Evolutionary conservation across 2,113 vertebrate genomes (phyloP).

Genomic region (Melanocharis versteri): DNA sequence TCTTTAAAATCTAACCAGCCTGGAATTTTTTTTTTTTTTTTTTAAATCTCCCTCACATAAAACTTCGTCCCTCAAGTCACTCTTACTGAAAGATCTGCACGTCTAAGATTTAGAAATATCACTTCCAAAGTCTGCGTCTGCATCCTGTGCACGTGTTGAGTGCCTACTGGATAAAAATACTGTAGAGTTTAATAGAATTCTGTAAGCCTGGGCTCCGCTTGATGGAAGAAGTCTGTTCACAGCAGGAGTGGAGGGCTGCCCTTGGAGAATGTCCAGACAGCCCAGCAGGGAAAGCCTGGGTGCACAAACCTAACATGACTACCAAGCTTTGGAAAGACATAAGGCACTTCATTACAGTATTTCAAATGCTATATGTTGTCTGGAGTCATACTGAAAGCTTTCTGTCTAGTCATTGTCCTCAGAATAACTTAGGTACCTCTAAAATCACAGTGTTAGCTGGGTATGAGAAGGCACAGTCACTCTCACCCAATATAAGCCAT

Average conservation of each 20-base stretch:
- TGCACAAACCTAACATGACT: background rate
- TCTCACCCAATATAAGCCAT: background rate
- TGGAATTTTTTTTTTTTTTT: background rate
- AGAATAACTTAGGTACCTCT: background rate
- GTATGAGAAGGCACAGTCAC: background rate
- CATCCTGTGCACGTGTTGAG: background rate
- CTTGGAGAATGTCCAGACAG: background rate
- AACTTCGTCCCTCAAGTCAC: background rate
- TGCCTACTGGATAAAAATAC: background rate
- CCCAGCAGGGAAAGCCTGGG: background rate
- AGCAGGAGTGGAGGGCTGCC: background rate
- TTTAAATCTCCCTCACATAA: background rate
- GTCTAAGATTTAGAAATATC: background rate
- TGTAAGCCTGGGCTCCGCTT: background rate
- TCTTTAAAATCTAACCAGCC: background rate
- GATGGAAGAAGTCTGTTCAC: background rate
- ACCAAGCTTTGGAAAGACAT: background rate
- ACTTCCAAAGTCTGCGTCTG: background rate
- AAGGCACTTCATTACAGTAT: background rate
- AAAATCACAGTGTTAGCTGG: background rate
- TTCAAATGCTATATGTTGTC: background rate
- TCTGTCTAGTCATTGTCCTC: background rate
- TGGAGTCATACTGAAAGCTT: background rate
- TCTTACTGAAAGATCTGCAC: background rate
- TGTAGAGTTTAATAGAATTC: background rate